These are phyloP conservation scores for Eumaeus atala DNA, from an alignment of 1,140 invertebrate species.

Conservation along the genomic window DNA sequence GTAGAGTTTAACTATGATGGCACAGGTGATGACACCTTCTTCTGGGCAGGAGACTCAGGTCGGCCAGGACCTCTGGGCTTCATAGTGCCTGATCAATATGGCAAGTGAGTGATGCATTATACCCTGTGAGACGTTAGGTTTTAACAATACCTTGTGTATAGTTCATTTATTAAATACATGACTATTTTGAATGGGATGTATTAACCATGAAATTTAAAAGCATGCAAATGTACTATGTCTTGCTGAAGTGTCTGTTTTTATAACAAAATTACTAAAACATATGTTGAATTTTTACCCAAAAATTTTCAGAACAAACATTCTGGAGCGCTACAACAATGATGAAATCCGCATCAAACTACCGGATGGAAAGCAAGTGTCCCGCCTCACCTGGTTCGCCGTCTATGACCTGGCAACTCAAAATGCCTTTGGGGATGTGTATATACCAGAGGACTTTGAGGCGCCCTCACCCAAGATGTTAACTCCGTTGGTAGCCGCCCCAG, in stretches of 20 bases:
- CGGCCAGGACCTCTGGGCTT: slow-evolving; percentile 92
- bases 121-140: too few relatives aligned
- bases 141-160: too few relatives aligned
- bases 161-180: too few relatives aligned
- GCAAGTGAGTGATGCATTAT: slow-evolving; percentile 79
- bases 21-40: slow-evolving; percentile 92
- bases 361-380: slow-evolving; percentile 89
- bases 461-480: slow-evolving; percentile 83
- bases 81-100: slow-evolving; percentile 91
- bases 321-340: slow-evolving; percentile 89
- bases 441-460: slow-evolving; percentile 94
- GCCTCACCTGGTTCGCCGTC: slow-evolving; percentile 92
- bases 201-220: too few relatives aligned
- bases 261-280: too few relatives aligned
- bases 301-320: slow-evolving; percentile 84
- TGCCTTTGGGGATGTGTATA: slow-evolving; percentile 92
- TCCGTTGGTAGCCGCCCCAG: slow-evolving; percentile 79
- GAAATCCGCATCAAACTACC: slow-evolving; percentile 89
- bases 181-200: too few relatives aligned
- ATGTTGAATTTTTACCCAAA: too few relatives aligned
- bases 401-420: slow-evolving; percentile 91
- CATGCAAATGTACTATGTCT: too few relatives aligned
- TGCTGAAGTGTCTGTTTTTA: too few relatives aligned
- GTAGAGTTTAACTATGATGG: slow-evolving; percentile 93
- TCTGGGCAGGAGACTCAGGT: slow-evolving; percentile 92